Evolutionary conservation across 2,113 vertebrate species (phyloP), one percentile per base, ranked within the genome.

Genomic region (Castor canadensis): DNA sequence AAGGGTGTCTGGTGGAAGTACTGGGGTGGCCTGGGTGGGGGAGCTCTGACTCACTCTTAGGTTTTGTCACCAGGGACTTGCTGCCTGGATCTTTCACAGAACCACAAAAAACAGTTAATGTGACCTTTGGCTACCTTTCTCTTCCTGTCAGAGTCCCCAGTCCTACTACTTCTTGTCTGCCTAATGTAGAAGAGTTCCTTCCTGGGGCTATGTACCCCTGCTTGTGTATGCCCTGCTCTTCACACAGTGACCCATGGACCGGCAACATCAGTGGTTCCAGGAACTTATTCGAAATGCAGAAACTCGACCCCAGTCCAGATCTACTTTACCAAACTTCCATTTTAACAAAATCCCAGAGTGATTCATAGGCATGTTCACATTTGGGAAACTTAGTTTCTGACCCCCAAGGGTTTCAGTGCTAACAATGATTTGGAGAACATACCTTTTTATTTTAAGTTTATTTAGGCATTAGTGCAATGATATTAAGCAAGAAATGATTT

Each of bases 231-330:
- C 58, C 64, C 40, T 35, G 58, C 28, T n/a, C n/a, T n/a, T 83
- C 58, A 83, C 13, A 17, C 58, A 81, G 79, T 30, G 38, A 13
- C 38, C 80, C 32, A 15, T 26, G n/a, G 52, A n/a, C n/a, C 19
- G 6, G 13, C 13, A 20, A 38, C 4, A 0, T 35, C 19, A 1
- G 1, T 40, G 28, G 1, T 17, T 30, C 45, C 1, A 5, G 15
- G 16, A 72, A 28, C 49, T 19, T n/a, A n/a, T 11, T 4, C 66
- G 47, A 20, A 16, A 6, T 15, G 38, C 20, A 60, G 35, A 66
- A 38, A 30, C 62, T 12, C 30, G 47, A 10, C 13, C n/a, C 22
- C 49, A 12, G 15, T 9, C 13, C 38, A 30, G 75, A 73, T 0
- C 5, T 32, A 4, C 38, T 12, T 11, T 54, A 5, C 35, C 6